Evolutionary conservation across 2,113 vertebrate genomes (phyloP), one percentile per base, ranked within the genome.

Genomic region (Hassar affinis): DNA sequence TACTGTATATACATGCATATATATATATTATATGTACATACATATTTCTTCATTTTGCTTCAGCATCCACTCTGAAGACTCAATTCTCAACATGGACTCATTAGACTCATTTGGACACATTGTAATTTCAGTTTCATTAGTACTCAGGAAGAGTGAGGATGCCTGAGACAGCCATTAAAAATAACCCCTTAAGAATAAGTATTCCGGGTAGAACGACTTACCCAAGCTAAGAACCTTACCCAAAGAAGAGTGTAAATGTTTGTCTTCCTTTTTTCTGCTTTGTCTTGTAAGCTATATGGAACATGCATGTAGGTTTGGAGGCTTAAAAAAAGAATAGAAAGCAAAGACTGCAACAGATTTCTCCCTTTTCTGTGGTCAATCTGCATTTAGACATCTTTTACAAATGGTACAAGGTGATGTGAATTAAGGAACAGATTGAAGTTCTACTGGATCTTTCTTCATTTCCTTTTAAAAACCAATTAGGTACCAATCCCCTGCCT

Each of bases 371-470:
- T 82, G 42, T 27, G 71, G 69, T 62, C 56, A 35, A 25, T 56
- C 42, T 64, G 47, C 81, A 83, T 76, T 83, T 76, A 22, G 71
- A 77, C 4, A 2, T 75, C 27, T 35, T 76, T 61, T 66, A 52
- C 27, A 66, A 66, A 52, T 30, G 25, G 57, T 56, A 18, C 33
- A 30, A 6, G 17, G 15, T 42, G 47, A 33, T 18, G 38, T 18
- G 17, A 84, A 57, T 69, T 68, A 68, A 47, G 57, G 75, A 68
- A 68, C 62, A 22, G 82, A 78, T 78, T 57, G 35, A 51, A 68
- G 78, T 84, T 54, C 72, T 54, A 52, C 42, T 45, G 62, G 35
- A 9, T 52, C 38, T 42, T n/a, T n/a, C 38, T 42, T 69, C 49
- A 10, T 42, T 80, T 78, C 2, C 59, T 17, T 69, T 56, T 56